Evolutionary conservation across 2,113 vertebrate genomes (phyloP).

Genomic region (Tympanuchus pallidicinctus): DNA sequence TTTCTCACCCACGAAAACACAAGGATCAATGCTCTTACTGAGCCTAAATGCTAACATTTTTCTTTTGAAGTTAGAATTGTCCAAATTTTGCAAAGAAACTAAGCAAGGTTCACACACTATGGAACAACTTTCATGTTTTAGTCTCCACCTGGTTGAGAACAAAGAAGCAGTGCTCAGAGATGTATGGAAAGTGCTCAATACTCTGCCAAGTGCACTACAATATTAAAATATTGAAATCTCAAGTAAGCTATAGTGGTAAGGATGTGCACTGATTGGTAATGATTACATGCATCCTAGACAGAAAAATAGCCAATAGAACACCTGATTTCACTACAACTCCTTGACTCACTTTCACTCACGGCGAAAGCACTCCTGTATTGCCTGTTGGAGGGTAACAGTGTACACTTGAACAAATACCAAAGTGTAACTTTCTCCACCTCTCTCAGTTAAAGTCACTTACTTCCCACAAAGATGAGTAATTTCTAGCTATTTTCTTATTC

Average conservation of each 20-base stretch:
- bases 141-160: neutral
- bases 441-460: neutral
- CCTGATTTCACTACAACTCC: neutral
- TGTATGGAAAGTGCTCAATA: neutral
- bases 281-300: neutral
- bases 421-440: neutral
- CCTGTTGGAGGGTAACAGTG: neutral
- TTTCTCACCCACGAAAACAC: neutral
- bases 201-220: neutral
- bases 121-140: neutral
- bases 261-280: neutral
- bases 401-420: neutral
- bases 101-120: neutral
- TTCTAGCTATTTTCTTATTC: neutral
- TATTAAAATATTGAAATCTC: neutral
- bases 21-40: neutral
- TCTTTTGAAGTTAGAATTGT: neutral
- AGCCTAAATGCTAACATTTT: neutral
- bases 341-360: neutral
- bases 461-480: neutral
- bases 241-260: neutral
- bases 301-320: neutral
- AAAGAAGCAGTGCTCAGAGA: neutral
- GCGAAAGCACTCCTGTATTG: neutral
- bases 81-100: neutral